These are phyloP conservation scores for Haliaeetus leucogaster DNA, from an alignment of 2,113 vertebrate genomes.

Conservation along the genomic window DNA sequence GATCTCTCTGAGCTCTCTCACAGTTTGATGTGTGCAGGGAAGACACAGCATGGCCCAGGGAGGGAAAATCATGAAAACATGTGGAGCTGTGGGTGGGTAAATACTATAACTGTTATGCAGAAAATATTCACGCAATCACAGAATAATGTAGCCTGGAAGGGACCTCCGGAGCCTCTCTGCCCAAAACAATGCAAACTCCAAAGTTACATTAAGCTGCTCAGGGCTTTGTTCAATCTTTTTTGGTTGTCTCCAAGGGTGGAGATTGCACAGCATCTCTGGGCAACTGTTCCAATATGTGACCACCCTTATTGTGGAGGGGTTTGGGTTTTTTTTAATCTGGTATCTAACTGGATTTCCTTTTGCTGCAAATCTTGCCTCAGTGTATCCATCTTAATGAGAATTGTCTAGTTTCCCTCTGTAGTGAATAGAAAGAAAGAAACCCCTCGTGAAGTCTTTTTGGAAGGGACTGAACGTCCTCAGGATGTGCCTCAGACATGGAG, in stretches of 20 bases:
- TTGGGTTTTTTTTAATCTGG: neutral
- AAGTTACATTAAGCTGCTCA: neutral
- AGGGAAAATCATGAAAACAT: neutral
- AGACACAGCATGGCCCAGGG: neutral
- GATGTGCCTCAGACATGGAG: neutral
- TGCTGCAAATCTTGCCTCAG: neutral
- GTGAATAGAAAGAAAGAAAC: neutral
- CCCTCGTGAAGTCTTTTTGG: neutral
- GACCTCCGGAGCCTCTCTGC: neutral
- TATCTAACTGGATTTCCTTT: neutral
- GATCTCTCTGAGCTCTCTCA: neutral
- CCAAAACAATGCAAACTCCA: neutral
- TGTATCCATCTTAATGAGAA: neutral
- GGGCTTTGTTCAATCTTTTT: neutral
- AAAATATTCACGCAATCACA: neutral
- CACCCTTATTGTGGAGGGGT: neutral
- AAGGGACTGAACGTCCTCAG: neutral
- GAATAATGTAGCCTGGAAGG: neutral
- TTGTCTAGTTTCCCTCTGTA: neutral
- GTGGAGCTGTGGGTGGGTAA: neutral
- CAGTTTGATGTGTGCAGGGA: neutral
- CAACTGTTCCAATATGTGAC: neutral
- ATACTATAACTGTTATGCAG: neutral
- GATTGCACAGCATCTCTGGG: neutral
- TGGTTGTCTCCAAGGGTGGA: neutral